Percentiles rank a stretch among this genome's conserved stretches.
Conservation (phyloP, 2,888 invertebrate species). For the Melieria picta region DNA sequence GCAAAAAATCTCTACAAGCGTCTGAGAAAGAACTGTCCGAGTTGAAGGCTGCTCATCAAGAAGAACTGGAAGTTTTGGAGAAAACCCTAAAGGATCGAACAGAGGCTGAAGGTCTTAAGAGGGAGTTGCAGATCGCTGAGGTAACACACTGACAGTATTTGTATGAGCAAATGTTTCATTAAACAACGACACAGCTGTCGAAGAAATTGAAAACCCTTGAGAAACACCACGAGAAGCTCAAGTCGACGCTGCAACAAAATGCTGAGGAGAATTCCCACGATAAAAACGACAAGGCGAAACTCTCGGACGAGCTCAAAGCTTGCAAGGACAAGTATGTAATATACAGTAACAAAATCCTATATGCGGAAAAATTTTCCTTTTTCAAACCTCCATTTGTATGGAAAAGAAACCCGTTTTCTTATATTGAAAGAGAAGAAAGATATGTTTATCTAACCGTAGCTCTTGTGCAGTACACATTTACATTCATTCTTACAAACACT, state of each 20-base stretch:
- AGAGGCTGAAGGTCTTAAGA: conserved; percentile 27
- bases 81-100: conserved; percentile 31
- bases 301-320: conserved; percentile 36
- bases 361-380: too few species aligned
- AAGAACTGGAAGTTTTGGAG: conserved; percentile 19
- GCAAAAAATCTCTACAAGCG: conserved; percentile 27
- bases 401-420: too few species aligned
- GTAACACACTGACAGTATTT: conserved; percentile 14
- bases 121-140: conserved; percentile 39
- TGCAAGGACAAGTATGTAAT: conserved; percentile 38
- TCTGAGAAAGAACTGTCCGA: conserved; percentile 40
- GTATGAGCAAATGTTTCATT: not conserved
- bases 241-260: conserved; percentile 26
- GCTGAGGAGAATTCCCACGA: conserved; percentile 35
- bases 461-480: too few species aligned
- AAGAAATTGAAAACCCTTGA: conserved; percentile 37
- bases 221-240: conserved; percentile 39
- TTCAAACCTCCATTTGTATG: too few species aligned
- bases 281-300: conserved; percentile 30
- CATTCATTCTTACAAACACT: not conserved
- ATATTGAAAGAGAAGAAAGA: too few species aligned
- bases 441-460: too few species aligned
- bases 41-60: conserved; percentile 31
- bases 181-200: conserved; percentile 29
- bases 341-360: too few species aligned